Base-by-base conservation (phyloP, 2,113 vertebrate species). In the Antennarius striatus region DNA sequence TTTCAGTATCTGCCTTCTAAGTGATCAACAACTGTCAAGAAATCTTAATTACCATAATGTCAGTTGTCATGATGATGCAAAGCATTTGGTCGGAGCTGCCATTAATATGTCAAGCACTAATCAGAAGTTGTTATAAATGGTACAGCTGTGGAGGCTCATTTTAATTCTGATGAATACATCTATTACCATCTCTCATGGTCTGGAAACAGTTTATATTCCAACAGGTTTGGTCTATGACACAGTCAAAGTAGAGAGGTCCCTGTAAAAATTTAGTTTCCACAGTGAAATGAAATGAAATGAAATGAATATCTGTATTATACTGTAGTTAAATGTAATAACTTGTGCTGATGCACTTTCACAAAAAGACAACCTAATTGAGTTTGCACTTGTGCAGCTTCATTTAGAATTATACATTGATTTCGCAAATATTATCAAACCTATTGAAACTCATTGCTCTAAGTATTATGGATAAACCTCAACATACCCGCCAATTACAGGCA, bases 371-470 rank as follows among this genome's bases (percentile, higher is more conserved):
- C 83, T 91, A 90, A 91, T 91, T 88, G 86, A 71, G 79, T 88
- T 81, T 78, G 86, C 79, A 78, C 74, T 81, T 78, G 86, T 77
- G 77, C 74, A 81, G 87, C 82, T 89, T 85, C 87, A 82, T 88
- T 90, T 85, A 86, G 82, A 85, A 71, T 74, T 60, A 71, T 80
- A 89, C 87, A 91, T 89, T 87, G 84, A 90, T 90, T 91, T 83
- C 51, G 68, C 87, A 87, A 86, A 86, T 87, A 86, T 91, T 87
- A 88, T 91, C 87, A 88, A 88, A 86, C 73, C 84, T 73, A 81
- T 77, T 86, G 84, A 89, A 89, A 75, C 79, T 86, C 71, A 52
- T 80, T 85, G 78, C 47, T 80, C 70, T 88, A 86, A 89, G 86
- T 85, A 89, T 88, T 82, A 84, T 71, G 68, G 80, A 59, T 71